phyloP scores from a whole-genome alignment of 2,888 invertebrate genomes.

The Drosophila tanythrix region DNA sequence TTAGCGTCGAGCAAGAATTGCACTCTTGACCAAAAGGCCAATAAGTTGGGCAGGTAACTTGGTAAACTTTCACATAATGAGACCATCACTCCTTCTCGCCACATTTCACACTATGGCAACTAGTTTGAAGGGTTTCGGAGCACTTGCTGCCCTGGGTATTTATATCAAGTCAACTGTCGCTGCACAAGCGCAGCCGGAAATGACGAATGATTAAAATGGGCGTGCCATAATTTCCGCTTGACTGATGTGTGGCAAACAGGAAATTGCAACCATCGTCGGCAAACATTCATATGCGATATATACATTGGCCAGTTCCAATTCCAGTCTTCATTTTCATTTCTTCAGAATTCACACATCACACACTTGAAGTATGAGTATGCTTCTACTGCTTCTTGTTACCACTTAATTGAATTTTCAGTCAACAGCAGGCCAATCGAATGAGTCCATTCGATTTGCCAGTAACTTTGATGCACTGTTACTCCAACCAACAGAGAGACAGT shows the following conservation, averaged over 20 bases:
- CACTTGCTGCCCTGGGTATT: slow-evolving; percentile 36
- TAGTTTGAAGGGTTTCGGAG: slow-evolving; percentile 17
- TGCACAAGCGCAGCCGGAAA: slow-evolving; percentile 55
- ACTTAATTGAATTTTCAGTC: slow-evolving; percentile 46
- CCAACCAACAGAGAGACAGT: not conserved
- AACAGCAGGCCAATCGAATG: slow-evolving; percentile 27
- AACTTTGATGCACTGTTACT: slow-evolving; percentile 9
- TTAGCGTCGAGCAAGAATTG: slow-evolving; percentile 61
- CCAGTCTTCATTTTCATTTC: slow-evolving; percentile 19
- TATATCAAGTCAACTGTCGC: slow-evolving; percentile 50
- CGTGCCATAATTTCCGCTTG: slow-evolving; percentile 77
- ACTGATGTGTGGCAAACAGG: slow-evolving; percentile 60
- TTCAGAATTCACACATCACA: slow-evolving; percentile 30
- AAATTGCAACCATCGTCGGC: slow-evolving; percentile 60
- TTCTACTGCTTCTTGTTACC: slow-evolving; percentile 8
- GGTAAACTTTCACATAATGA: slow-evolving; percentile 44
- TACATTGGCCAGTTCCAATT: slow-evolving; percentile 37
- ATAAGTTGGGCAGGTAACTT: slow-evolving; percentile 44
- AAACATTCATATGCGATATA: slow-evolving; percentile 39
- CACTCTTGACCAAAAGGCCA: slow-evolving; percentile 67
- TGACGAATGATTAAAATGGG: slow-evolving; percentile 76
- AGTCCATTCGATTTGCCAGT: slow-evolving; percentile 12
- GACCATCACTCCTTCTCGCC: not conserved
- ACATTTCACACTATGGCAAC: slow-evolving; percentile 1
- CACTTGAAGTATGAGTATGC: slow-evolving; percentile 11